phyloP scores from a whole-genome alignment of 2,113 vertebrate species.

The Neolamprologus toae region DNA sequence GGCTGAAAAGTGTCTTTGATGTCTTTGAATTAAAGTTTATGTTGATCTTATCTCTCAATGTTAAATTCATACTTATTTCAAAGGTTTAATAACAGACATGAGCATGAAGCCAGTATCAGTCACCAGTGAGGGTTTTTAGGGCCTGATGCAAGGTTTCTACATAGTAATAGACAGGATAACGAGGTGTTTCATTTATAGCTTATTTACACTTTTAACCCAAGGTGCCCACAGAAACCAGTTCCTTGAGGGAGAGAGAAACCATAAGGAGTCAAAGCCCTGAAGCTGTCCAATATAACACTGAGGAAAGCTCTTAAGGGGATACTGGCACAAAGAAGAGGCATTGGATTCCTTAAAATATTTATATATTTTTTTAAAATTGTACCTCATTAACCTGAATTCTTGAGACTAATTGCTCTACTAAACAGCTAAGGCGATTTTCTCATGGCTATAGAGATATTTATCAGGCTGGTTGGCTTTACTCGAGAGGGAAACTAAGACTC shows the following conservation, averaged over 20 bases:
- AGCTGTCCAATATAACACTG: background rate
- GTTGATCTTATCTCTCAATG: background rate
- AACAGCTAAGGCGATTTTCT: background rate
- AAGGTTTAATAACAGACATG: background rate
- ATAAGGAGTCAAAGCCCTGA: background rate
- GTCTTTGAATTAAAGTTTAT: background rate
- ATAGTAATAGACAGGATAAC: background rate
- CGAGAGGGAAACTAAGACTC: background rate
- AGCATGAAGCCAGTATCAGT: background rate
- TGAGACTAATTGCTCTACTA: background rate
- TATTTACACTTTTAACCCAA: background rate
- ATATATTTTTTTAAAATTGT: background rate
- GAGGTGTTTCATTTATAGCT: background rate
- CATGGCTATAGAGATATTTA: background rate
- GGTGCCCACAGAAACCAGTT: background rate
- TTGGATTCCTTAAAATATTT: background rate
- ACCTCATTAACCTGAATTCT: background rate
- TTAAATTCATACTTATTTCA: background rate
- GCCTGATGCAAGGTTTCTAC: background rate
- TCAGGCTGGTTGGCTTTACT: background rate
- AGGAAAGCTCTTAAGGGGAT: background rate
- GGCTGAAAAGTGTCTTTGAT: background rate
- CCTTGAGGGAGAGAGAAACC: background rate
- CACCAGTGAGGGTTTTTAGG: background rate
- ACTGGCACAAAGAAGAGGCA: background rate